These are phyloP conservation scores for Agrilus biguttatus DNA, from an alignment of 2,888 invertebrate genomes.

Conservation along the genomic window DNA sequence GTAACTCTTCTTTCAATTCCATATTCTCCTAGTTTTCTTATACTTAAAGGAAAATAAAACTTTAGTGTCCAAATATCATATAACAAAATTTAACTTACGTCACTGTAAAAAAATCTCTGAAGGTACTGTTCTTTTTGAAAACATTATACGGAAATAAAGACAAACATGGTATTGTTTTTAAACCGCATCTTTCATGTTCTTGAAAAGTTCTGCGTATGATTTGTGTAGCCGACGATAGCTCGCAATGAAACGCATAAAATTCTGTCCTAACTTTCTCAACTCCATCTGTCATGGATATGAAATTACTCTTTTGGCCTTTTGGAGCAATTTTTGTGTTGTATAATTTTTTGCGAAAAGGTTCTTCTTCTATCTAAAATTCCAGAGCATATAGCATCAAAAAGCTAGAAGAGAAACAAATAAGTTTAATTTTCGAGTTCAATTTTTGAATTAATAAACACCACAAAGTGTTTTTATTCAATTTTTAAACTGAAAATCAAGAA, in stretches of 20 bases:
- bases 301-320: slow-evolving; percentile 39
- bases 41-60: slow-evolving; percentile 20
- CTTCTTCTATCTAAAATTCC: slow-evolving; percentile 41
- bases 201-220: slow-evolving; percentile 49
- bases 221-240: slow-evolving; percentile 49
- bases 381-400: background rate
- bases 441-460: too few species aligned
- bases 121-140: slow-evolving; percentile 37
- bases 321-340: slow-evolving; percentile 47
- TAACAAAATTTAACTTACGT: slow-evolving; percentile 27
- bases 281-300: slow-evolving; percentile 44
- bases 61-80: too few species aligned
- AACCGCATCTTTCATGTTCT: slow-evolving; percentile 56
- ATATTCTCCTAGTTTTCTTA: slow-evolving; percentile 36
- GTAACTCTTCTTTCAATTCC: slow-evolving; percentile 38
- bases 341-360: slow-evolving; percentile 43
- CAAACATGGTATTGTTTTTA: slow-evolving; percentile 45
- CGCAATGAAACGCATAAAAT: slow-evolving; percentile 54
- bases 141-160: slow-evolving; percentile 40
- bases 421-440: too few species aligned
- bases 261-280: slow-evolving; percentile 42
- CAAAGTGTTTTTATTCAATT: too few species aligned
- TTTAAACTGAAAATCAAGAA: too few species aligned
- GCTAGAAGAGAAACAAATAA: too few species aligned
- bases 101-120: slow-evolving; percentile 38